Percentiles rank a stretch among this genome's conserved stretches.
Evolutionary conservation across 2,113 vertebrate species (phyloP).

Genomic region (Lophochroa leadbeateri): DNA sequence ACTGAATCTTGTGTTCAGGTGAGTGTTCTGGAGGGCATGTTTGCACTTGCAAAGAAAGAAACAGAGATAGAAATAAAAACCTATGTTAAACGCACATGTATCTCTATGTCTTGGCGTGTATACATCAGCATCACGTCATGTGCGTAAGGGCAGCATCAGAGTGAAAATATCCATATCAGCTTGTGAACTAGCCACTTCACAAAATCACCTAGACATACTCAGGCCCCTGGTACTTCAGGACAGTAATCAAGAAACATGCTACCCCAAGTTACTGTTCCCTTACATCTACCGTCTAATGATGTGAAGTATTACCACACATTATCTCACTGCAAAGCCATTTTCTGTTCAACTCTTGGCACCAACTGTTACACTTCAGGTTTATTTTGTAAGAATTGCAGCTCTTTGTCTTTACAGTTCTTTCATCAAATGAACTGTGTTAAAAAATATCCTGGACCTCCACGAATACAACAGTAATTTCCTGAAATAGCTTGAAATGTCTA

Average conservation of each 20-base stretch:
- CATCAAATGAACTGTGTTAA: neutral
- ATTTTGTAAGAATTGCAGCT: neutral
- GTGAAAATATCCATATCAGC: neutral
- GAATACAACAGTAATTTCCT: neutral
- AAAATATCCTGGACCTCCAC: neutral
- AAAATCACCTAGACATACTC: neutral
- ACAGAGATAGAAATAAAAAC: neutral
- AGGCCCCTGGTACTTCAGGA: neutral
- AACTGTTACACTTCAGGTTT: neutral
- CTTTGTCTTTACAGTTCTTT: neutral
- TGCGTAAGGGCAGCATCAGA: neutral
- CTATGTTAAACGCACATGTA: neutral
- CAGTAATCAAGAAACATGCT: neutral
- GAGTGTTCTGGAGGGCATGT: neutral
- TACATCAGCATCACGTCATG: neutral
- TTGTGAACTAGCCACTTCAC: neutral
- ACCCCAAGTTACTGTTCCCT: neutral
- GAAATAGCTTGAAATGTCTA: neutral
- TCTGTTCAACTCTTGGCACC: neutral
- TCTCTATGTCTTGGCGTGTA: rapidly evolving
- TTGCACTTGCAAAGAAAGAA: neutral
- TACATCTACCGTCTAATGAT: neutral
- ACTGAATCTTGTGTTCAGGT: neutral
- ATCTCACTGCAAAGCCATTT: neutral
- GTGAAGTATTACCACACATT: neutral